These are phyloP conservation scores for Oreochromis aureus DNA, from an alignment of 2,113 vertebrate species.

Conservation along the genomic window DNA sequence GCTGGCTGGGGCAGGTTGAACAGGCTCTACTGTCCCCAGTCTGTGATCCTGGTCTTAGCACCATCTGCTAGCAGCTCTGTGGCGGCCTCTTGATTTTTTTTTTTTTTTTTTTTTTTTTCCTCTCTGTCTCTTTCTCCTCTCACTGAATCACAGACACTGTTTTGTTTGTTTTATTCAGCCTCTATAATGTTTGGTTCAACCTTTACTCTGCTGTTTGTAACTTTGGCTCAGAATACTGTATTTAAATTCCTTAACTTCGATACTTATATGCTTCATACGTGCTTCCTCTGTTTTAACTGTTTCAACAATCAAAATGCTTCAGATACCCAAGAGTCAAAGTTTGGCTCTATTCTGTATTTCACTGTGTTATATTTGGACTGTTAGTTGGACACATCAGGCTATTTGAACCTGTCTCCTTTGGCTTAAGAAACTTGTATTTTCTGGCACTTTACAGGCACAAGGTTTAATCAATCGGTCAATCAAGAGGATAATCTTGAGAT, in stretches of 20 bases:
- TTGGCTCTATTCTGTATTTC: not conserved
- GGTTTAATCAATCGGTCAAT: not conserved
- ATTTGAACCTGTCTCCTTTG: not conserved
- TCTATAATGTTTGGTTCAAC: not conserved
- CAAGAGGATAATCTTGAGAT: not conserved
- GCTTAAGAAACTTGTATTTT: not conserved
- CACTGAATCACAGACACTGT: not conserved
- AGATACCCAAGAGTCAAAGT: not conserved
- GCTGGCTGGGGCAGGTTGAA: conserved; percentile 20
- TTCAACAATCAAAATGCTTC: not conserved
- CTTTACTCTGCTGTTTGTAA: not conserved
- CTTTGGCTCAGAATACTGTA: not conserved
- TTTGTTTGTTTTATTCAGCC: not conserved
- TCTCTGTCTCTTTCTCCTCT: not conserved
- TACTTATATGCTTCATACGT: not conserved
- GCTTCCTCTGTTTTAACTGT: not conserved
- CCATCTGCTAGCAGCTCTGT: conserved; percentile 55
- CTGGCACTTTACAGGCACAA: not conserved
- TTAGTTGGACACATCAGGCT: not conserved
- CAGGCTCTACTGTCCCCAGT: conserved; percentile 26
- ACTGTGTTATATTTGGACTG: not conserved
- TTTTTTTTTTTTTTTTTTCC: accelerated
- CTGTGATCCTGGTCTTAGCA: conserved; percentile 42
- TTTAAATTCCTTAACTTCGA: not conserved
- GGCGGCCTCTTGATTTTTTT: not conserved